phyloP scores from a whole-genome alignment of 2,113 vertebrate genomes.

The Gorilla gorilla region DNA sequence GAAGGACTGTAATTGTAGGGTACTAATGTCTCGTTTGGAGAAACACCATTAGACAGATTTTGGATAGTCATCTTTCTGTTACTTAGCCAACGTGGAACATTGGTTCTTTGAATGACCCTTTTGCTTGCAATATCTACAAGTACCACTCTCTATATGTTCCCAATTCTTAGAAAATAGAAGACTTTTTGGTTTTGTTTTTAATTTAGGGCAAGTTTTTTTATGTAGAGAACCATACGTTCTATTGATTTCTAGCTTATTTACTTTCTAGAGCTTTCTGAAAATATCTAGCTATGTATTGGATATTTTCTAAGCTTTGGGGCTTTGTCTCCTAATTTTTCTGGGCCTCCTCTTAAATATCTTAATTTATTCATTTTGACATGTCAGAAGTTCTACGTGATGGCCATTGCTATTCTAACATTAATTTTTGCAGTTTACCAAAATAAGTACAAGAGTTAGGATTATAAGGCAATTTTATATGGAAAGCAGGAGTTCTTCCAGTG shows the following conservation, averaged over 20 bases:
- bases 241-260: neutral
- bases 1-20: neutral
- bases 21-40: neutral
- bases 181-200: neutral
- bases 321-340: neutral
- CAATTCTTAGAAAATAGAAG: neutral
- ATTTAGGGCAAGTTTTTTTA: neutral
- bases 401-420: neutral
- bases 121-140: neutral
- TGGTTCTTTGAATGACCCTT: neutral
- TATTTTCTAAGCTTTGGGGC: neutral
- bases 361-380: constrained; percentile 17
- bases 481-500: neutral
- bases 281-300: neutral
- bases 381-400: neutral
- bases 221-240: neutral
- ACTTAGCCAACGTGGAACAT: neutral
- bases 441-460: neutral
- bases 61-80: neutral
- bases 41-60: neutral
- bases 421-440: neutral
- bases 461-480: neutral
- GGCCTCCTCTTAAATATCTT: neutral
- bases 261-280: constrained; percentile 13
- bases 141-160: neutral